Evolutionary conservation across 2,797 vertebrate species (phyloP).

Genomic region (Pristis pectinata): DNA sequence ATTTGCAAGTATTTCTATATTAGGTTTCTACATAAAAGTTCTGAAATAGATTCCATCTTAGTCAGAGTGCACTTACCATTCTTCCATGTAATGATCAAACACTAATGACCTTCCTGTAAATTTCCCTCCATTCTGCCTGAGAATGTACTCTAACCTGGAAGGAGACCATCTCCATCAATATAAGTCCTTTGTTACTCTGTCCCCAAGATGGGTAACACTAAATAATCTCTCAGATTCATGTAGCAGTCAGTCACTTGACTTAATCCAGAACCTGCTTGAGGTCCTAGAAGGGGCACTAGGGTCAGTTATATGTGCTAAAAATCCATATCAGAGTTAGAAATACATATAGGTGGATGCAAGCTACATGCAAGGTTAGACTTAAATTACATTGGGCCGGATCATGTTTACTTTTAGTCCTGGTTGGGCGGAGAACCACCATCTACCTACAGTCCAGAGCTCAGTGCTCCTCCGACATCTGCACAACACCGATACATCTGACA

Average conservation of each 20-base stretch:
- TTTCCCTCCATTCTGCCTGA: neutral
- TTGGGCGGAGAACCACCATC: too few species aligned
- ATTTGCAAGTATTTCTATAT: neutral
- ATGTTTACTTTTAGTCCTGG: too few species aligned
- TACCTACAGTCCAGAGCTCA: too few species aligned
- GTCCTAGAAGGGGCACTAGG: neutral
- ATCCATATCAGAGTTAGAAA: neutral
- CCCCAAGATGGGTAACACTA: neutral
- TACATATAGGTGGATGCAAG: neutral
- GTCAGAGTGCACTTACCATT: neutral
- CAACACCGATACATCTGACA: too few species aligned
- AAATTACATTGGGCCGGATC: neutral
- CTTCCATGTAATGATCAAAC: neutral
- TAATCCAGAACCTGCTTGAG: neutral
- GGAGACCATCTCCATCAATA: neutral
- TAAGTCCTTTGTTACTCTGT: neutral
- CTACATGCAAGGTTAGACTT: neutral
- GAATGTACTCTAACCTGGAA: neutral
- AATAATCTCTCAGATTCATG: neutral
- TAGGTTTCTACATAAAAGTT: neutral
- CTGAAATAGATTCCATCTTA: neutral
- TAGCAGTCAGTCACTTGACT: neutral
- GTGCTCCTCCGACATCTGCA: too few species aligned
- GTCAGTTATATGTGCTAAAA: neutral
- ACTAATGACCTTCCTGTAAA: neutral